Percentiles rank a stretch among this genome's conserved stretches.
These are phyloP conservation scores for Rattus rattus DNA, from an alignment of 2,113 vertebrate species.

Conservation along the genomic window DNA sequence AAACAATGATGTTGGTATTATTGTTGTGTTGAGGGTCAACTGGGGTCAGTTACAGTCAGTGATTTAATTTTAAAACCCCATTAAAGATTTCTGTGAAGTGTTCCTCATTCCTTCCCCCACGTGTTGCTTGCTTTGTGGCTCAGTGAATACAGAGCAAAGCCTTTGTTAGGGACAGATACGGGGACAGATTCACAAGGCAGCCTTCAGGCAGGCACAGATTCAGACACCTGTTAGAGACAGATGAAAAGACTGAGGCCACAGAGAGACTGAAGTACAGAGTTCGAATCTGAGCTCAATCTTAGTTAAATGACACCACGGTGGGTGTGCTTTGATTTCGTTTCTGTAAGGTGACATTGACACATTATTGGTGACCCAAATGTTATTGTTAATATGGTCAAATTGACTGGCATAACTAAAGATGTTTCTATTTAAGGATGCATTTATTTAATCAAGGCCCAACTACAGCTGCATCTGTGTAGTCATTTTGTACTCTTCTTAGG, in stretches of 20 bases:
- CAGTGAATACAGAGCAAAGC: background rate
- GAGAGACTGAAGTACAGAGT: background rate
- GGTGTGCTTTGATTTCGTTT: too few species aligned
- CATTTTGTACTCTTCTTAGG: slow-evolving; percentile 43
- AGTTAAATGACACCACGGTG: background rate
- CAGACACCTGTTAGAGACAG: background rate
- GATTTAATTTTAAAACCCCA: background rate
- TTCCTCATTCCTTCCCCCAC: background rate
- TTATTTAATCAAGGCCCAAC: background rate
- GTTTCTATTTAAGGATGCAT: background rate
- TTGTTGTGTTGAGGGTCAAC: background rate
- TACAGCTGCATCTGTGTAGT: background rate
- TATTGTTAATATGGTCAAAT: background rate
- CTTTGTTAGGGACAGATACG: background rate
- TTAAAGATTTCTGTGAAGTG: background rate
- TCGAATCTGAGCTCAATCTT: background rate
- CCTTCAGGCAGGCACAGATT: background rate
- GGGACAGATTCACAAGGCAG: background rate
- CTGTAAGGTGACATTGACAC: background rate
- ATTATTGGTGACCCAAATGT: background rate
- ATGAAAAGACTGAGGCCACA: background rate
- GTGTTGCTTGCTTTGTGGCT: background rate
- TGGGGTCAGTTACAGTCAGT: background rate
- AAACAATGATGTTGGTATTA: background rate
- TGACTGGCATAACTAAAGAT: background rate